Evolutionary conservation across 2,888 invertebrate species (phyloP), one percentile per base, ranked within the genome.

Genomic region (Chrysotoxum bicinctum): DNA sequence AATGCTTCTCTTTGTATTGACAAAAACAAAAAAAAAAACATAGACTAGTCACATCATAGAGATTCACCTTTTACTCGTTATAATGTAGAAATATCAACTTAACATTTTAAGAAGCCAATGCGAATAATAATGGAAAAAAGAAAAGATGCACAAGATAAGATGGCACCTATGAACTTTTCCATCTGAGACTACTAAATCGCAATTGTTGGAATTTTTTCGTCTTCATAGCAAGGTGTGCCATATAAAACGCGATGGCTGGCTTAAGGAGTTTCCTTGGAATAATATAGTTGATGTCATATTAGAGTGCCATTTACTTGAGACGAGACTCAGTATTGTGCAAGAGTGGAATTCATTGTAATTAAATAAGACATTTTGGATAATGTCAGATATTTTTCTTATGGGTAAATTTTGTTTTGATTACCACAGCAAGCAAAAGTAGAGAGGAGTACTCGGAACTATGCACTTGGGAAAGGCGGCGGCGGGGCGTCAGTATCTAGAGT

Each of bases 331-430:
- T n/a, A 60, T 80, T 80, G 60, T 74, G 68, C 54, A 80, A 80
- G 45, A 69, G 37, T 68, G 60, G 62, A 35, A 68, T 60, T 80
- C 45, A 16, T 66, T 50, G 74, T 74, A 66, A 79, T 66, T 79
- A 73, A 79, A 79, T 73, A 64, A 79, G 78, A 79, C 78, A 79
- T 79, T 73, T 79, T 35, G 73, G 73, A 79, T 73, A 79, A 79
- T 79, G 74, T 79, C 79, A 73, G 68, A 19, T 32, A 23, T 62
- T 70, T 73, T 43, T 58, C 64, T 48, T 72, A 32, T 69, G 48
- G 30, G 37, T 56, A 35, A 37, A 58, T 62, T 40, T 26, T 72
- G 30, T 58, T 58, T 74, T 66, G 79, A 79, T 74, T 79, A 32
- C 35, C 66, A 26, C 56, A 74, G 37, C 35, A 12, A 50, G 23